Conservation (phyloP, 2,888 invertebrate species). For the Aphrophora alni region DNA sequence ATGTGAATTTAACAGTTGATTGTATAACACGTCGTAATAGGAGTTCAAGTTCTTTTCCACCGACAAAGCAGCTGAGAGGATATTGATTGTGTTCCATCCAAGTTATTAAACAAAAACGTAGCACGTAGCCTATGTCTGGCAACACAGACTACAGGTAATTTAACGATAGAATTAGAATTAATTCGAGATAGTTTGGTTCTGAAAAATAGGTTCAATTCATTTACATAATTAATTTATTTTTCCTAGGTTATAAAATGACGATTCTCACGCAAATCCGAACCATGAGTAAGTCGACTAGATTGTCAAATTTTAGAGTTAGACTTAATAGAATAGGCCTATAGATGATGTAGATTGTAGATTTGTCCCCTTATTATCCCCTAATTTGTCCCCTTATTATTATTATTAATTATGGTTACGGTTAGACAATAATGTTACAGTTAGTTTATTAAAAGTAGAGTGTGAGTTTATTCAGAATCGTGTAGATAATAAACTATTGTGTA, state of each 20-base stretch:
- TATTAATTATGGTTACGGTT: too few relatives aligned
- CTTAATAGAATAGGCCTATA: too few relatives aligned
- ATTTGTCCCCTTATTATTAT: too few relatives aligned
- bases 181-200: background rate
- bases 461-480: too few relatives aligned
- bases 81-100: background rate
- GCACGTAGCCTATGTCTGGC: background rate
- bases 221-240: background rate
- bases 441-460: too few relatives aligned
- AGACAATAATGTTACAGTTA: too few relatives aligned
- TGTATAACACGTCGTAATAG: background rate
- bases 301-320: too few relatives aligned
- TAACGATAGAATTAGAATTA: background rate
- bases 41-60: background rate
- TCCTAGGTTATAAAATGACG: background rate
- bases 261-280: background rate
- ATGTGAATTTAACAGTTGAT: too few relatives aligned
- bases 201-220: background rate
- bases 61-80: background rate
- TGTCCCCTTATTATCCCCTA: too few relatives aligned
- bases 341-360: too few relatives aligned
- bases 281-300: too few relatives aligned
- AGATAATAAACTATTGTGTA: too few relatives aligned
- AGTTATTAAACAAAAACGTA: background rate
- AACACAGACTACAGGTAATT: background rate